Evolutionary conservation across 2,113 vertebrate genomes (phyloP).

Genomic region (Todiramphus chloris): DNA sequence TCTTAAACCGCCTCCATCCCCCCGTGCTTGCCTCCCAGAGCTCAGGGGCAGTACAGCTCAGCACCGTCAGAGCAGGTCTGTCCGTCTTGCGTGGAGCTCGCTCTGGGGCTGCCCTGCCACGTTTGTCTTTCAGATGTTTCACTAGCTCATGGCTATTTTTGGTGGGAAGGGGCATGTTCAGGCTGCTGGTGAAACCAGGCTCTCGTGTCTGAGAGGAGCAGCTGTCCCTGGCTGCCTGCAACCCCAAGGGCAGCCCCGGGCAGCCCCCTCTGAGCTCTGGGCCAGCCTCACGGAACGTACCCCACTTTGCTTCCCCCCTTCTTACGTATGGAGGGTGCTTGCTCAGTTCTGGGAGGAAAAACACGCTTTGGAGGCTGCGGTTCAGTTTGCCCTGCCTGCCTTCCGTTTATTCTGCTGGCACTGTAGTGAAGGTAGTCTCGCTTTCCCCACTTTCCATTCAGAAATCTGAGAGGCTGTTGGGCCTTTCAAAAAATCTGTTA

Average conservation of each 20-base stretch:
- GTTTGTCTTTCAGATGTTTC: neutral
- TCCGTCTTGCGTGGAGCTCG: neutral
- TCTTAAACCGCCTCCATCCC: neutral
- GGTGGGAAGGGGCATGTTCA: neutral
- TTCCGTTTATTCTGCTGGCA: constrained; percentile 12
- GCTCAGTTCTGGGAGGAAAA: neutral
- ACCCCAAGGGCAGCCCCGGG: neutral
- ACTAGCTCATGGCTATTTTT: neutral
- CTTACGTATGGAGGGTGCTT: neutral
- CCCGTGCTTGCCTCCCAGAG: neutral
- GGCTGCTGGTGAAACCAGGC: neutral
- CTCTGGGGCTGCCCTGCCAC: neutral
- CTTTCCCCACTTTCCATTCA: neutral
- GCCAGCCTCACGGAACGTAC: neutral
- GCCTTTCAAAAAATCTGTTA: neutral
- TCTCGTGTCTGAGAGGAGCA: neutral
- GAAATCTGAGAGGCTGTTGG: neutral
- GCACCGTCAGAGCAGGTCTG: neutral
- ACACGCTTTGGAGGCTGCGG: neutral
- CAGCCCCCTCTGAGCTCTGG: neutral
- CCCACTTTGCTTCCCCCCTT: neutral
- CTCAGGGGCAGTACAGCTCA: neutral
- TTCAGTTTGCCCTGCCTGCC: neutral
- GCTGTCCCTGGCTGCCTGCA: neutral
- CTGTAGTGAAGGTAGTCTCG: neutral